phyloP scores from a whole-genome alignment of 2,888 invertebrate genomes.

The Epistrophella euchroma region DNA sequence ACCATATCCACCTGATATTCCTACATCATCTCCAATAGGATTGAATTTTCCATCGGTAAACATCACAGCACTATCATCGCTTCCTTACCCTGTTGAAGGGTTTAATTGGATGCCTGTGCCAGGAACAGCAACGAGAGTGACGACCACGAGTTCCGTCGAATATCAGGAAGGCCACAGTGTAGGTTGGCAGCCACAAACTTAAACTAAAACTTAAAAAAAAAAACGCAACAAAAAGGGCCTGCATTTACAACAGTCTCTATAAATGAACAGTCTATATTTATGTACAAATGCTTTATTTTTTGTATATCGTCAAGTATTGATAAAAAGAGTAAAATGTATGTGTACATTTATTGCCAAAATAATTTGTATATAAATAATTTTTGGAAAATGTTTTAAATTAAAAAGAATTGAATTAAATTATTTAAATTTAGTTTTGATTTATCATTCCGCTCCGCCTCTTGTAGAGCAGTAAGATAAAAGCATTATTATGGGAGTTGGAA shows the following conservation, averaged over 20 bases:
- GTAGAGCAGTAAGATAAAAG: too few species aligned
- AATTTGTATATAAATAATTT: too few species aligned
- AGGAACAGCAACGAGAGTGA: not conserved
- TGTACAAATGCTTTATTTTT: not conserved
- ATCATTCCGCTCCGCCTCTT: too few species aligned
- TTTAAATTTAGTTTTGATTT: too few species aligned
- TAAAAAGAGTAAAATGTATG: too few species aligned
- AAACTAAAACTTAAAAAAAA: not conserved
- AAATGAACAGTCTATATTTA: not conserved
- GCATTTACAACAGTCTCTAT: conserved; percentile 5
- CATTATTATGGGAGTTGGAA: too few species aligned
- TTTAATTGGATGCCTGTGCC: conserved; percentile 26
- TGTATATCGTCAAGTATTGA: too few species aligned
- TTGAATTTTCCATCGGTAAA: conserved; percentile 10
- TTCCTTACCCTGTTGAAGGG: conserved; percentile 37
- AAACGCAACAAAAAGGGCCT: not conserved
- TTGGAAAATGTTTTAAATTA: too few species aligned
- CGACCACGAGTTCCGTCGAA: not conserved
- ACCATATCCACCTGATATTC: not conserved
- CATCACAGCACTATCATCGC: not conserved
- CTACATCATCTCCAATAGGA: not conserved
- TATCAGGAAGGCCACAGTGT: not conserved
- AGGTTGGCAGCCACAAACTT: conserved; percentile 31
- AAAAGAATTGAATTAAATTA: too few species aligned
- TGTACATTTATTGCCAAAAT: too few species aligned